Base-by-base conservation (phyloP, 2,888 invertebrate genomes). In the Ectobius pallidus region DNA sequence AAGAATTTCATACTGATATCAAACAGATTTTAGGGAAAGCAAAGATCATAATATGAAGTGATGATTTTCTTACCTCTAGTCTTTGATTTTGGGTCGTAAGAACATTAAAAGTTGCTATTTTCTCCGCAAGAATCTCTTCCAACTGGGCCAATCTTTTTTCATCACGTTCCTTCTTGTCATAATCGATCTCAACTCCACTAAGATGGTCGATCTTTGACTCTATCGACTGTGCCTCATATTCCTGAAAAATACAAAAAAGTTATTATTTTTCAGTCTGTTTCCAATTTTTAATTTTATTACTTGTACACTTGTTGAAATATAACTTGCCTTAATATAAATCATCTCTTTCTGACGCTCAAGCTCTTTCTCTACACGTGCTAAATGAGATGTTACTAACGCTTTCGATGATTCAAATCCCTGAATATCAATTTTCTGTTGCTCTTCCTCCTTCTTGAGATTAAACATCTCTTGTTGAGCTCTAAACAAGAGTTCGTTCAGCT, bases 301-400 rank as follows among this genome's bases (percentile, higher is more conserved):
- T 65, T 42, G 65, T 14, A 30, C 7, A 34, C 11, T 11, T 7
- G 34, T 7, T 25, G 44, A 1, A 20, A 22, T 22, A 3, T 32
- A 77, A 83, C 85, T 84, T 82, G 90, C 90, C 81, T 89, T 82
- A 46, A 85, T 83, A 77, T 91, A 91, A 9, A 88, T 82, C 0
- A 86, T 82, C 81, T 91, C 91, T 75, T 88, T 89, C 76, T 87
- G 86, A 58, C 79, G 84, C 77, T 84, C 83, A n/a, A 90, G 78
- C 44, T 83, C 84, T 72, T 83, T 85, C 77, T 87, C 84, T n/a
- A 85, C 79, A 20, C 79, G 80, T 2, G 80, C 80, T 69, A 85
- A 84, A 76, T 85, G 86, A 75, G 79, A 82, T 27, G 85, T 84
- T 75, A 87, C 75, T 76, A 86, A 86, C 75, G 79, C 80, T 79